phyloP scores from a whole-genome alignment of 1,140 invertebrate species.

The Scaptomyza pallida region DNA sequence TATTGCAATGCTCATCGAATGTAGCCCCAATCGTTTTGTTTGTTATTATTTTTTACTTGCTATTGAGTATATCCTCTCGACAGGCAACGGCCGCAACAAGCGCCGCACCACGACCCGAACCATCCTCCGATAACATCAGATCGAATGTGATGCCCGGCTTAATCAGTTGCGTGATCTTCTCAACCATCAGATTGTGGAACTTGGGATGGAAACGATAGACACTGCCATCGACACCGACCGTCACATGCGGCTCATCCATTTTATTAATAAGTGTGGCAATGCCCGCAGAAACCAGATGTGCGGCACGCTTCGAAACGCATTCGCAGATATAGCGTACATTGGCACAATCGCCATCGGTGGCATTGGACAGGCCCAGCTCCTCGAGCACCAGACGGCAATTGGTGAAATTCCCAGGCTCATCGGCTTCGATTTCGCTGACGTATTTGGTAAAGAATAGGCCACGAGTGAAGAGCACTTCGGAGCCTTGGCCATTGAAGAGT shows the following conservation, averaged over 20 bases:
- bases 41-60: conserved; percentile 43
- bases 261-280: conserved; percentile 92
- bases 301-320: conserved; percentile 95
- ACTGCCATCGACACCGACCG: conserved; percentile 98
- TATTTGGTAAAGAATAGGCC: conserved; percentile 98
- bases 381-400: conserved; percentile 95
- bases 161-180: conserved; percentile 94
- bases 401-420: conserved; percentile 91
- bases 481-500: conserved; percentile 91
- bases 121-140: conserved; percentile 98
- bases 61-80: conserved; percentile 70
- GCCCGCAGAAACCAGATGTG: conserved; percentile 96
- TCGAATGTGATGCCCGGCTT: conserved; percentile 92
- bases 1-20: conserved; percentile 1
- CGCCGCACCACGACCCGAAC: conserved; percentile 98
- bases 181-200: conserved; percentile 98
- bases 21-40: conserved; percentile 12
- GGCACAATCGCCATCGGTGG: conserved; percentile 94
- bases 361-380: conserved; percentile 90
- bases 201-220: conserved; percentile 99
- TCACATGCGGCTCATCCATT: conserved; percentile 95
- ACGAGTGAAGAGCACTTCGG: conserved; percentile 89
- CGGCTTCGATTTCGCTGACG: conserved; percentile 98
- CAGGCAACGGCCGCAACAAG: conserved; percentile 97
- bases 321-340: conserved; percentile 97